These are phyloP conservation scores for Mesocricetus auratus DNA, from an alignment of 2,113 vertebrate genomes.

Conservation along the genomic window DNA sequence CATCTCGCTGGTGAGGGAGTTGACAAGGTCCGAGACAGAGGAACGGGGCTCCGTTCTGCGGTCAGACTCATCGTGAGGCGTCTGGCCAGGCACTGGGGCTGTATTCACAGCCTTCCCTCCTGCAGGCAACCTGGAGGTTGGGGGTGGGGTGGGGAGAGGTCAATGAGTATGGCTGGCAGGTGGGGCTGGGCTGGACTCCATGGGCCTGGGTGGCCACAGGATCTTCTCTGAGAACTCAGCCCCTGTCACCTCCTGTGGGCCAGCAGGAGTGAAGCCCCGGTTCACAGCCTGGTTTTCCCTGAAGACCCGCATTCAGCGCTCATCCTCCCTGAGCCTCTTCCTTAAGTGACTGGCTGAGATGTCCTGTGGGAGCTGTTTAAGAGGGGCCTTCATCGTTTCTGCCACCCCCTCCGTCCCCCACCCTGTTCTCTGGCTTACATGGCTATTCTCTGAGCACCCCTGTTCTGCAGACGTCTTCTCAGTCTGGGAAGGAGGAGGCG, in stretches of 20 bases:
- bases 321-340: not conserved
- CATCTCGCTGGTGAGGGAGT: conserved; percentile 99
- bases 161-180: not conserved
- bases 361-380: not conserved
- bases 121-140: conserved; percentile 88
- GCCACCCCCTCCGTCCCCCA: rapidly evolving
- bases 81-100: conserved; percentile 90
- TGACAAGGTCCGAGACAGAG: conserved; percentile 96
- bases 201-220: not conserved
- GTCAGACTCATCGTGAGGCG: conserved; percentile 92
- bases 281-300: not conserved
- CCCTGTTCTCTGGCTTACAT: not conserved
- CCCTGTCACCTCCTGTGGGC: not conserved
- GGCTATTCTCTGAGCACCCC: not conserved
- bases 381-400: not conserved
- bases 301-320: not conserved
- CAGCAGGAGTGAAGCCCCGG: not conserved
- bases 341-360: not conserved
- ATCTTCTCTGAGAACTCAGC: not conserved
- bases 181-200: not conserved
- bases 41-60: conserved; percentile 93
- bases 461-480: not conserved
- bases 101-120: conserved; percentile 92
- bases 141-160: conserved; percentile 53
- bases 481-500: not conserved